Conservation (phyloP, 2,888 invertebrate genomes). For the Mantis religiosa region DNA sequence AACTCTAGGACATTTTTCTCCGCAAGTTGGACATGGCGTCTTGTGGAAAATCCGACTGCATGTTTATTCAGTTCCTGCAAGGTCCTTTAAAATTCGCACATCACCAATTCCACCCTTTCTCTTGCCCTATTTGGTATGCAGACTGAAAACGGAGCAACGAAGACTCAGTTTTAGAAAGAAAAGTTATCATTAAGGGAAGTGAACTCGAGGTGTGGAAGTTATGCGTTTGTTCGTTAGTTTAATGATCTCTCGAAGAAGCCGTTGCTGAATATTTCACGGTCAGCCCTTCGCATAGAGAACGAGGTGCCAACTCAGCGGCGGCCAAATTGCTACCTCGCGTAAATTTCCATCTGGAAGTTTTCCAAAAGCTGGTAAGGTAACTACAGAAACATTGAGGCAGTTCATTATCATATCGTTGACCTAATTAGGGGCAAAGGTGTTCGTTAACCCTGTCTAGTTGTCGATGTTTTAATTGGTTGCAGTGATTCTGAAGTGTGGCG, state of each 20-base stretch:
- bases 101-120: background rate
- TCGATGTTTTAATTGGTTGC: too few species aligned
- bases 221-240: background rate
- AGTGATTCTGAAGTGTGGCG: too few species aligned
- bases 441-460: too few species aligned
- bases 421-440: too few species aligned
- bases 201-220: background rate
- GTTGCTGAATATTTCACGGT: background rate
- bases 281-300: background rate
- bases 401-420: too few species aligned
- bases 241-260: background rate
- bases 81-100: background rate
- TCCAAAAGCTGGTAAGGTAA: too few species aligned
- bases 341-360: background rate
- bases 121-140: background rate
- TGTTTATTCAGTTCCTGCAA: background rate
- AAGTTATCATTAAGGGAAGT: background rate
- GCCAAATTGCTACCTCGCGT: background rate
- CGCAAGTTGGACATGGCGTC: background rate
- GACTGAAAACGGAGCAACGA: background rate
- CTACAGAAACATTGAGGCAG: too few species aligned
- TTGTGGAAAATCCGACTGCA: background rate
- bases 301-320: background rate
- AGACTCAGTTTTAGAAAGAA: background rate
- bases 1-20: background rate